Base-by-base conservation (phyloP, 2,888 invertebrate genomes). In the Romanomermis culicivorax region DNA sequence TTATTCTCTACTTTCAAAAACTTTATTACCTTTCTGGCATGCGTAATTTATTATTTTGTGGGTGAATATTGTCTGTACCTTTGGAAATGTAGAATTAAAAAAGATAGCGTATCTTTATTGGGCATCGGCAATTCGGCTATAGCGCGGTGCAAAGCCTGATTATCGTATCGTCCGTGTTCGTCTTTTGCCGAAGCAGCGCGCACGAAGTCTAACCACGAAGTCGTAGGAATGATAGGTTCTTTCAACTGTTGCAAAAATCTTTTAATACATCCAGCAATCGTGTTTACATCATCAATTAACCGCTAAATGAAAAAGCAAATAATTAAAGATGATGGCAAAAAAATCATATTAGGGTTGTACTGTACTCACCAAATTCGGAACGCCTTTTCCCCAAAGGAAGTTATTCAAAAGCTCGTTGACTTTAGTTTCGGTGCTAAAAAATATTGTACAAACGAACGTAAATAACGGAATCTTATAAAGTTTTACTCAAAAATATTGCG, bases 101-200 rank as follows among this genome's bases (percentile, higher is more conserved):
- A 95, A 0, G 93, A 89, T 54, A 97, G 75, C 0, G 93, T 89
- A 69, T 97, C 93, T 20, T 88, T 76, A 72, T 97, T 95, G 0
- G 93, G 82, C 64, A 80, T 81, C 11, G 95, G 93, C 63, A 97
- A 74, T 61, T 82, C 79, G 25, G 80, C 78, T 61, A 95, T 79
- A 0, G 83, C 81, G 61, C 83, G 80, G 60, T 65, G 65, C 49
- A 68, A 51, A 36, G 20, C 2, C n/a, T 26, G 48, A 30, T 45
- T 29, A 7, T 51, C 53, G 4, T 42, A 23, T 36, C 52, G 30
- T 25, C 43, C 36, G 20, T 36, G 23, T 48, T 49, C 25, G 25
- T 53, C 48, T 2, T 14, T 29, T 7, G 76, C 70, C 2, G 73
- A 72, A 1, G 81, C 78, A 0, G 84, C 83, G 3, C 75, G 70